These are phyloP conservation scores for Operophtera brumata DNA, from an alignment of 2,888 invertebrate genomes.

Conservation along the genomic window DNA sequence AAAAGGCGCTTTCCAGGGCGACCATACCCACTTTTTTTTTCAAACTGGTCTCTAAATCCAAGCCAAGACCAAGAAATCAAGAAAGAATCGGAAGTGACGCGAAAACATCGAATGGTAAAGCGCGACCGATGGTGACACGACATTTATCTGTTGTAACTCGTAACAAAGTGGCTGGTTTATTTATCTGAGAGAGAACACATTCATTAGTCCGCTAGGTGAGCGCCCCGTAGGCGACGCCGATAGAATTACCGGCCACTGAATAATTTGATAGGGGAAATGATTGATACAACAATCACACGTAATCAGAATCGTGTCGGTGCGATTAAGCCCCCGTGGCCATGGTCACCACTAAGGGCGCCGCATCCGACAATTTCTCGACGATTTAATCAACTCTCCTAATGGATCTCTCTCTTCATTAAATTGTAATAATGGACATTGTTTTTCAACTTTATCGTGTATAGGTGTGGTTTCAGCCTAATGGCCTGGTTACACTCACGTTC, in stretches of 20 bases:
- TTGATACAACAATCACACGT: constrained; percentile 79
- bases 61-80: too few species aligned
- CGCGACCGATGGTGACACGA: too few species aligned
- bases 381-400: constrained; percentile 77
- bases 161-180: too few species aligned
- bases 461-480: constrained; percentile 51
- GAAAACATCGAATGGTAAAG: too few species aligned
- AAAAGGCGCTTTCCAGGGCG: too few species aligned
- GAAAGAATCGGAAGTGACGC: too few species aligned
- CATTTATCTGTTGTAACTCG: too few species aligned
- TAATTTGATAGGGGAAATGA: constrained; percentile 79
- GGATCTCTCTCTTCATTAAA: constrained; percentile 76
- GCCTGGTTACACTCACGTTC: constrained; percentile 29
- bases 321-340: constrained; percentile 64
- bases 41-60: too few species aligned
- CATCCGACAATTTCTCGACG: constrained; percentile 67
- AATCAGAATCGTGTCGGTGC: constrained; percentile 76
- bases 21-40: too few species aligned
- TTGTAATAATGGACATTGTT: constrained; percentile 72
- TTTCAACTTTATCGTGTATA: constrained; percentile 56
- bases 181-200: too few species aligned
- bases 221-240: constrained; percentile 53
- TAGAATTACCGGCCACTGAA: constrained; percentile 77
- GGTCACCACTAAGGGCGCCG: constrained; percentile 52
- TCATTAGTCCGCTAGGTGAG: constrained; percentile 21